phyloP scores from a whole-genome alignment of 92 coral and sea anemone species.

The Muricea muricata region DNA sequence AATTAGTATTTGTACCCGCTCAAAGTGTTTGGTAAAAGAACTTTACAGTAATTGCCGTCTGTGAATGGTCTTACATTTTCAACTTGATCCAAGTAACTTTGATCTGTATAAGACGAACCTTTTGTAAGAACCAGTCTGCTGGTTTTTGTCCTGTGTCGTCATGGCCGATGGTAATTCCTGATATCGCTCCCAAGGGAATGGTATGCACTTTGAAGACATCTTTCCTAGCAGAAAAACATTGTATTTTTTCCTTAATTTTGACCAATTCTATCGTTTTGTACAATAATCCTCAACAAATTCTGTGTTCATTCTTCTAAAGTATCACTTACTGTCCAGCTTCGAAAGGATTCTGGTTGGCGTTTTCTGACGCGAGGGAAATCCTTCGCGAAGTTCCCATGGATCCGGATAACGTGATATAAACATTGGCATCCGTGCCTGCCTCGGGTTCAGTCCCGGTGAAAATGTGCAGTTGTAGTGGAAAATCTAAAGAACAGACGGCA shows the following conservation, averaged over 20 bases:
- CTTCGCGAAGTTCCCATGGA: conserved; percentile 18
- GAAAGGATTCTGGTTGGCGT: conserved; percentile 8
- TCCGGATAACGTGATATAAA: neutral
- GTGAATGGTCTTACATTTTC: no score
- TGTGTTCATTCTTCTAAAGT: no score
- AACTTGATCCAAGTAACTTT: no score
- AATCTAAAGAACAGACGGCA: conserved; percentile 6
- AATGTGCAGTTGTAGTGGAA: conserved; percentile 5
- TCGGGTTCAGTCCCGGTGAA: conserved; percentile 5
- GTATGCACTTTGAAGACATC: conserved; percentile 27
- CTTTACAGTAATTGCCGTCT: no score
- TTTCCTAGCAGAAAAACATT: neutral
- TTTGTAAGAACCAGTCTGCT: conserved; percentile 14
- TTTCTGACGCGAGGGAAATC: neutral
- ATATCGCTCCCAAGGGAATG: neutral
- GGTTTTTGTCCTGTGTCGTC: conserved; percentile 13
- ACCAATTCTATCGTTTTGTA: no score
- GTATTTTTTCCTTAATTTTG: no score
- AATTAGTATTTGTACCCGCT: no score
- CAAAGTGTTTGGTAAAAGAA: no score
- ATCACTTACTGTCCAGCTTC: conserved; percentile 36
- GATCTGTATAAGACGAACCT: conserved; percentile 1
- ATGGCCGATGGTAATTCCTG: conserved; percentile 21
- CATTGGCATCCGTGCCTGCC: conserved; percentile 25
- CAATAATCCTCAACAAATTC: no score